Conservation (phyloP, 1,140 invertebrate species). For the Eriosoma lanigerum region DNA sequence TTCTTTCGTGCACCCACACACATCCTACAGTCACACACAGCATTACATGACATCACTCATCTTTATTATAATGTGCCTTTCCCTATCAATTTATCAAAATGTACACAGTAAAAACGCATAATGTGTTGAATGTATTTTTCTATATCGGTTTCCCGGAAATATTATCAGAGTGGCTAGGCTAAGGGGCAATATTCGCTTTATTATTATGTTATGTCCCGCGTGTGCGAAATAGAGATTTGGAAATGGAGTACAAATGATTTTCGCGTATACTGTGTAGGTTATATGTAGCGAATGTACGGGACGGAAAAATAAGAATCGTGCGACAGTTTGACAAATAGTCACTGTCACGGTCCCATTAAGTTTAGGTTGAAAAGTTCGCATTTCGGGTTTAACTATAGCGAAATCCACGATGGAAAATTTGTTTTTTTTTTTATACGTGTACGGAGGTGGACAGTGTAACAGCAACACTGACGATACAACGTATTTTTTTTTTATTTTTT, state of each 20-base stretch:
- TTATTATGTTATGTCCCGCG: no score
- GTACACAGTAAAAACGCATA: no score
- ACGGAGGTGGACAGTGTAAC: neutral
- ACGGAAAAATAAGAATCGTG: neutral
- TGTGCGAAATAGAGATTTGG: neutral
- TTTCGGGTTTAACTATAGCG: neutral
- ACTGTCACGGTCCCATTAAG: neutral
- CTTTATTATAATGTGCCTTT: no score
- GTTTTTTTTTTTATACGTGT: constrained; percentile 17
- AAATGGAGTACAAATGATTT: constrained; percentile 17
- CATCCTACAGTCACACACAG: no score
- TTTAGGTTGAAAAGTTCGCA: constrained; percentile 27
- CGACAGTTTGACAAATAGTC: constrained; percentile 45
- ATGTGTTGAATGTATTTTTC: no score
- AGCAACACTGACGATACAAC: neutral
- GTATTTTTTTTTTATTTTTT: constrained; percentile 8
- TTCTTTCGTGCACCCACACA: no score
- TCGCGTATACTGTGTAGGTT: no score
- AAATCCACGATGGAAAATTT: constrained; percentile 22
- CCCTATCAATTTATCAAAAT: no score
- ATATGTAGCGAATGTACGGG: neutral
- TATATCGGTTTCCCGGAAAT: no score
- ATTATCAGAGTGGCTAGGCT: no score
- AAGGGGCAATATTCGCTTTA: no score
- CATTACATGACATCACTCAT: no score